Evolutionary conservation across 2,888 invertebrate genomes (phyloP).

Genomic region (Byasa hedistus): DNA sequence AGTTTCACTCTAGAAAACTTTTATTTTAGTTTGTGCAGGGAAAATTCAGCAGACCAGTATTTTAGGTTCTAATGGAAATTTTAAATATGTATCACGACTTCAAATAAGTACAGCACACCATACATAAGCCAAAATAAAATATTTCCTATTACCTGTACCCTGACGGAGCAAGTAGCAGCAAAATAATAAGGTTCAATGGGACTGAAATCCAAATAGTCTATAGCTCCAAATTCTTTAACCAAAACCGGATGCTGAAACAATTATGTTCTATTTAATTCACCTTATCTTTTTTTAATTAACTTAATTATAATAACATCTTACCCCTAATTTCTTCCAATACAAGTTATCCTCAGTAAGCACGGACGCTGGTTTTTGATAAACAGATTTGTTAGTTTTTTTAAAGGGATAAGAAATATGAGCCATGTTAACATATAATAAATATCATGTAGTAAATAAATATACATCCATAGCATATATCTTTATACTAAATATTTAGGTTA

Average conservation of each 20-base stretch:
- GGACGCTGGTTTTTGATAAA: constrained; percentile 83
- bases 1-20: too few relatives aligned
- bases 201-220: constrained; percentile 94
- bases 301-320: constrained; percentile 63
- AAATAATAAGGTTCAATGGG: constrained; percentile 93
- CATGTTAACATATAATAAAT: constrained; percentile 44
- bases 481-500: too few relatives aligned
- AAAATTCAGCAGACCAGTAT: too few relatives aligned
- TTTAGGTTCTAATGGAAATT: too few relatives aligned
- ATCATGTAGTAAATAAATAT: neutral
- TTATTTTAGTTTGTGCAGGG: too few relatives aligned
- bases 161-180: constrained; percentile 94
- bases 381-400: constrained; percentile 86
- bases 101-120: too few relatives aligned
- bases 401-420: constrained; percentile 76
- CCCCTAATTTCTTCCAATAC: constrained; percentile 94
- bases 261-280: constrained; percentile 20
- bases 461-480: too few relatives aligned
- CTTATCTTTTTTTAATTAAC: neutral
- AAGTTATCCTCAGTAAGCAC: constrained; percentile 87
- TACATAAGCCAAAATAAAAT: too few relatives aligned
- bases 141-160: constrained; percentile 81
- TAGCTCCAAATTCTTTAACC: constrained; percentile 94
- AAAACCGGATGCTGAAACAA: constrained; percentile 86
- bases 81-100: too few relatives aligned